Base-by-base conservation (phyloP, 2,888 invertebrate genomes). In the Caenorhabditis macrosperma region DNA sequence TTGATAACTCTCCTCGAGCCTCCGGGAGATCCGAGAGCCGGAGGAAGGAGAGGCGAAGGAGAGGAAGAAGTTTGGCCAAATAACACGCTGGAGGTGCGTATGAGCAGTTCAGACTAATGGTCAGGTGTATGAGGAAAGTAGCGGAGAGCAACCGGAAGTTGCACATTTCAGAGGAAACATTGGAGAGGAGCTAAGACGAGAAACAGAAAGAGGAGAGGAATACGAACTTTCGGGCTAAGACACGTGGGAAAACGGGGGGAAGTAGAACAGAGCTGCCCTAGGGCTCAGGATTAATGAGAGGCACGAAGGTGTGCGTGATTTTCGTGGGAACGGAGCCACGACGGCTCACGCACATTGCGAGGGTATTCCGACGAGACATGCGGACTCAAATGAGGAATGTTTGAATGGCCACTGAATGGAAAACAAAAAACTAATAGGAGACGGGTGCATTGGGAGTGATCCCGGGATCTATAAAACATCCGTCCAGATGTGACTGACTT, bases 81-180 rank as follows among this genome's bases (percentile, higher is more conserved):
- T n/a, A 38, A 44, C 26, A 44, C 17, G 28, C 22, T 15, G 6
- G 44, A 20, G 0, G 15, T 38, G 38, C 10, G 20, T 15, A 20
- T 22, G 15, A 64, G 38, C 38, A 44, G 44, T 20, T 15, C 28
- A 48, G 48, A 60, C 59, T 57, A 64, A 72, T 61, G 52, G 67
- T 26, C 10, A 54, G 35, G 35, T 60, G 59, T 35, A 15, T 22
- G 24, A 30, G 7, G 50, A 48, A 38, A 46, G 38, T 30, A 41
- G 9, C 33, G 26, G 55, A n/a, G 48, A 12, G 52, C n/a, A 12
- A 12, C 17, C 59, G 50, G 68, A 59, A 68, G 50, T 59, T 48
- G 52, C 68, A 57, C 55, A 30, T 35, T 68, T 68, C 68, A 59
- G 68, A 66, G n/a, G 44, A 44, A 63, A 57, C 59, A 60, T 35